A percentile compares a stretch with the other conserved stretches of the same genome.
These are phyloP conservation scores for Psittacula cyanocephala DNA, from an alignment of 2,113 vertebrate genomes.

Conservation along the genomic window DNA sequence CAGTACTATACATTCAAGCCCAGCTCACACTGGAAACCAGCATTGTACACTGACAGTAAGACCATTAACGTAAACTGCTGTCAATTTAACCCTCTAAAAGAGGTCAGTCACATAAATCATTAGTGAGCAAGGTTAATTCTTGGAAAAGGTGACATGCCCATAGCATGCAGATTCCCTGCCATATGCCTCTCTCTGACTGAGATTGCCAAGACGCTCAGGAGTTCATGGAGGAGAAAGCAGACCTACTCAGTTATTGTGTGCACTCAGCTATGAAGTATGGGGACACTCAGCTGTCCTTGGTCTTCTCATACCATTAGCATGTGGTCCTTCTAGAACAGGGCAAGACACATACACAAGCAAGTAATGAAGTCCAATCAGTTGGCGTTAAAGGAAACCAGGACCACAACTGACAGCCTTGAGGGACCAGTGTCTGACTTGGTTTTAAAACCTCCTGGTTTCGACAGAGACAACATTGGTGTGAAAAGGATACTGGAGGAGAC, in stretches of 20 bases:
- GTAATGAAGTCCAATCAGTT: fast-evolving
- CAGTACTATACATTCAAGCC: not conserved
- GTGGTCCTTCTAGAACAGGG: not conserved
- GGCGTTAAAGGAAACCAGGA: not conserved
- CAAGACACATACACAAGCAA: not conserved
- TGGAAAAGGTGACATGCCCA: not conserved
- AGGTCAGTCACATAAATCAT: not conserved
- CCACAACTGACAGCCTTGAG: too few species aligned
- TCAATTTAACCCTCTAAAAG: not conserved
- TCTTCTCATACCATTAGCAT: not conserved
- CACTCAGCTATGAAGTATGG: not conserved
- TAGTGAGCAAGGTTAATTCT: not conserved
- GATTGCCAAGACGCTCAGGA: not conserved
- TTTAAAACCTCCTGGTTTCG: not conserved
- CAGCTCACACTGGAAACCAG: not conserved
- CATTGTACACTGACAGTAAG: not conserved
- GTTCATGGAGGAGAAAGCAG: not conserved
- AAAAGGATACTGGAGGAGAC: not conserved
- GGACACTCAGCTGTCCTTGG: not conserved
- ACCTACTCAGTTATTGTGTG: not conserved
- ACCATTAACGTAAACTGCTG: not conserved
- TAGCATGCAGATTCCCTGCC: not conserved
- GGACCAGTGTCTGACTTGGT: not conserved
- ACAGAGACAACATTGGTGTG: not conserved
- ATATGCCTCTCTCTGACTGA: not conserved